A percentile compares a stretch with the other conserved stretches of the same genome.
Evolutionary conservation across 2,797 vertebrate genomes (phyloP).

Genomic region (Pelodytes ibericus): DNA sequence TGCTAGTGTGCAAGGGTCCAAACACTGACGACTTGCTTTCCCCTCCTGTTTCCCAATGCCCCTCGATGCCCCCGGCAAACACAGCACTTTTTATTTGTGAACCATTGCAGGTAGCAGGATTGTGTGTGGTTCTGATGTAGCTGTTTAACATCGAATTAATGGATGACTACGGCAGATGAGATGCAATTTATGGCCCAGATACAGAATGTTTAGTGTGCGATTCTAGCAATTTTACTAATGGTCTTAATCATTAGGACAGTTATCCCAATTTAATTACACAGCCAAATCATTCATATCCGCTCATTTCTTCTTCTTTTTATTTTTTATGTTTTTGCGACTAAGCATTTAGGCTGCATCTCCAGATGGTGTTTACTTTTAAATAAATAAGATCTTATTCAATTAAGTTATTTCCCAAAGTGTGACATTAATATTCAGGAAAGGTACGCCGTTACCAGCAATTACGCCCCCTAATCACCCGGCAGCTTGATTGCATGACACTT

Average conservation of each 20-base stretch:
- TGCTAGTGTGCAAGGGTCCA: too few relatives aligned
- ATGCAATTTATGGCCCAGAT: background rate
- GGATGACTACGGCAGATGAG: constrained; percentile 3
- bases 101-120: too few relatives aligned
- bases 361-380: constrained; percentile 46
- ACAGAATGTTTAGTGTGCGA: background rate
- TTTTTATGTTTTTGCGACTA: background rate
- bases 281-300: constrained; percentile 9
- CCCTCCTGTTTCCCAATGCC: too few relatives aligned
- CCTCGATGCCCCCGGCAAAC: too few relatives aligned
- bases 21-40: too few relatives aligned
- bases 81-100: too few relatives aligned
- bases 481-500: constrained; percentile 28
- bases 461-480: constrained; percentile 25
- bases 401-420: constrained; percentile 37
- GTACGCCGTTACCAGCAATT: constrained; percentile 12
- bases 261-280: constrained; percentile 15
- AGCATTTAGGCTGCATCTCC: constrained; percentile 22
- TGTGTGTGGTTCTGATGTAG: too few relatives aligned
- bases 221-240: constrained; percentile 14
- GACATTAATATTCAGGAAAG: constrained; percentile 25
- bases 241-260: constrained; percentile 22
- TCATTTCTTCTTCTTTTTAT: background rate
- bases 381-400: constrained; percentile 43
- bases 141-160: background rate